phyloP scores from a whole-genome alignment of 2,888 invertebrate genomes.

The Agriopis aurantiaria region DNA sequence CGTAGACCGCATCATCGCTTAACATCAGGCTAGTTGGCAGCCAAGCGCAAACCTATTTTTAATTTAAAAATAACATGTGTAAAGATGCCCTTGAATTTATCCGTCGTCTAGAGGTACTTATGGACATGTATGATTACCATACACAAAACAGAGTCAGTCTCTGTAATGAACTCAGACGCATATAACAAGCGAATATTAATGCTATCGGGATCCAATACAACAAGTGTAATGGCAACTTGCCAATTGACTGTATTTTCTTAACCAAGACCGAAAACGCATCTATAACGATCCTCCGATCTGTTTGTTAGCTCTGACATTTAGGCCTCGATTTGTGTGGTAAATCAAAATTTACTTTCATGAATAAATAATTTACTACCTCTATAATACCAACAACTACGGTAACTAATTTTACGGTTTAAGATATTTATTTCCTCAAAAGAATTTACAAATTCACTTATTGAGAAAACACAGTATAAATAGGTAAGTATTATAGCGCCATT shows the following conservation, averaged over 20 bases:
- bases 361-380: not conserved
- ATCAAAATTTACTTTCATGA: not conserved
- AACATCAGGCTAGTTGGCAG: too few relatives aligned
- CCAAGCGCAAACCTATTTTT: too few relatives aligned
- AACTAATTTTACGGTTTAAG: too few relatives aligned
- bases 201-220: slow-evolving; percentile 60
- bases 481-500: too few relatives aligned
- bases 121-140: not conserved
- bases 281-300: slow-evolving; percentile 19
- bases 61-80: too few relatives aligned
- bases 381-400: not conserved
- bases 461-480: too few relatives aligned
- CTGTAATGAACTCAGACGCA: slow-evolving; percentile 44
- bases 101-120: too few relatives aligned
- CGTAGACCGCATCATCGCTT: too few relatives aligned
- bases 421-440: too few relatives aligned
- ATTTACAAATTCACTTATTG: too few relatives aligned
- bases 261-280: slow-evolving; percentile 10
- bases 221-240: slow-evolving; percentile 64
- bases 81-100: too few relatives aligned
- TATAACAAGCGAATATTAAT: slow-evolving; percentile 68
- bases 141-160: slow-evolving; percentile 23
- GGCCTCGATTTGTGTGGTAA: slow-evolving; percentile 6
- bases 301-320: slow-evolving; percentile 35
- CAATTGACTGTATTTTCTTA: slow-evolving; percentile 58